Conservation (phyloP, 2,113 vertebrate species). For the Hyperoodon ampullatus region DNA sequence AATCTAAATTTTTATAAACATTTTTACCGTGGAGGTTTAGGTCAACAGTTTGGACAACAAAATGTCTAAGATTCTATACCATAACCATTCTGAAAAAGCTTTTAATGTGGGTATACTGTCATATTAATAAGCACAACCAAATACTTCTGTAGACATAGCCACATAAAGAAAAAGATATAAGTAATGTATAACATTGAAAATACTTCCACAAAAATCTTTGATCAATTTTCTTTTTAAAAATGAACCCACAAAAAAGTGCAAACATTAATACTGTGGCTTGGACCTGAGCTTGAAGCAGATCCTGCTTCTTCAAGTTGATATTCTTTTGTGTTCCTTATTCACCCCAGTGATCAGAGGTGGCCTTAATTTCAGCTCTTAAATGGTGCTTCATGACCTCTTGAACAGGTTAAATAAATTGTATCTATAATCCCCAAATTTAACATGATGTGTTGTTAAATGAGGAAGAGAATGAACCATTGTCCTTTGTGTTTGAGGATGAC, state of each 20-base stretch:
- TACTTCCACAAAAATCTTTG: slow-evolving; percentile 11
- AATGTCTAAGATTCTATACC: background rate
- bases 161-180: background rate
- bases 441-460: slow-evolving; percentile 16
- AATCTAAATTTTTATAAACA: slow-evolving; percentile 18
- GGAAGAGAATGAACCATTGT: slow-evolving; percentile 41
- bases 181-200: background rate
- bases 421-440: slow-evolving; percentile 28
- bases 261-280: background rate
- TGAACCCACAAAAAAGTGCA: background rate
- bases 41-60: background rate
- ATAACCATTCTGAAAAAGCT: background rate
- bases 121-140: background rate
- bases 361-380: slow-evolving; percentile 29
- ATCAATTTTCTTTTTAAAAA: slow-evolving; percentile 15
- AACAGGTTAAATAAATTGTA: slow-evolving; percentile 64
- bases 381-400: slow-evolving; percentile 43
- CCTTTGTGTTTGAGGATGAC: slow-evolving; percentile 32
- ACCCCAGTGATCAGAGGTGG: background rate
- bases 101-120: background rate
- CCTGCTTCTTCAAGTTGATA: background rate
- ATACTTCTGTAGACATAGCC: background rate
- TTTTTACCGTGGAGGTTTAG: slow-evolving; percentile 15
- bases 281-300: background rate
- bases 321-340: slow-evolving; percentile 39